phyloP scores from a whole-genome alignment of 2,113 vertebrate genomes.

The Elephantulus edwardii region DNA sequence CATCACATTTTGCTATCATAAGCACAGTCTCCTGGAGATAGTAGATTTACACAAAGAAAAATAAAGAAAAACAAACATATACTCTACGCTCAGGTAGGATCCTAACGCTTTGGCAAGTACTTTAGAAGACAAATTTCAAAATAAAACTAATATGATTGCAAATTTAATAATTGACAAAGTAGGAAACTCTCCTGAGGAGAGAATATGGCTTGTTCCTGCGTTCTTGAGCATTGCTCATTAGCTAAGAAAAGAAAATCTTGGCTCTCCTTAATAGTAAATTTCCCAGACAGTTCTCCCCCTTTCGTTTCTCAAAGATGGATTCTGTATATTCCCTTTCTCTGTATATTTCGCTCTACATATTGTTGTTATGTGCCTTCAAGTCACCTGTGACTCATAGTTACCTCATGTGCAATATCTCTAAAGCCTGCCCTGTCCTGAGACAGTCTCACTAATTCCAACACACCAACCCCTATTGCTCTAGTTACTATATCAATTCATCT shows the following conservation, averaged over 20 bases:
- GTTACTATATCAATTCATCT: no score
- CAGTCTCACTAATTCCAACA: no score
- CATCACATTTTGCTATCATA: accelerated
- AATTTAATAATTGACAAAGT: neutral
- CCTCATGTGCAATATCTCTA: no score
- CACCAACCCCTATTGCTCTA: no score
- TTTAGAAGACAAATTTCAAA: neutral
- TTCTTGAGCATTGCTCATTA: no score
- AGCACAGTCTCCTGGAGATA: neutral
- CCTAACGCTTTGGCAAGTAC: neutral
- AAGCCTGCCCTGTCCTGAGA: no score
- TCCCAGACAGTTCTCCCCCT: accelerated
- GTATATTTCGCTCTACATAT: no score
- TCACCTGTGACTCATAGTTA: no score
- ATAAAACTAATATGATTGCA: neutral
- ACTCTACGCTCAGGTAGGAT: neutral
- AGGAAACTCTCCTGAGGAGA: neutral
- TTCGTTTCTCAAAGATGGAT: neutral
- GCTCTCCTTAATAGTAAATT: no score
- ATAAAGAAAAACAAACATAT: neutral
- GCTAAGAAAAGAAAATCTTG: neutral
- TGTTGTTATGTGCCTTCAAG: no score
- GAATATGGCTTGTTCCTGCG: neutral
- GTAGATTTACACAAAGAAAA: neutral
- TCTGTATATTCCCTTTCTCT: neutral